These are phyloP conservation scores for Pheosia tremula DNA, from an alignment of 2,888 invertebrate genomes.

Conservation along the genomic window DNA sequence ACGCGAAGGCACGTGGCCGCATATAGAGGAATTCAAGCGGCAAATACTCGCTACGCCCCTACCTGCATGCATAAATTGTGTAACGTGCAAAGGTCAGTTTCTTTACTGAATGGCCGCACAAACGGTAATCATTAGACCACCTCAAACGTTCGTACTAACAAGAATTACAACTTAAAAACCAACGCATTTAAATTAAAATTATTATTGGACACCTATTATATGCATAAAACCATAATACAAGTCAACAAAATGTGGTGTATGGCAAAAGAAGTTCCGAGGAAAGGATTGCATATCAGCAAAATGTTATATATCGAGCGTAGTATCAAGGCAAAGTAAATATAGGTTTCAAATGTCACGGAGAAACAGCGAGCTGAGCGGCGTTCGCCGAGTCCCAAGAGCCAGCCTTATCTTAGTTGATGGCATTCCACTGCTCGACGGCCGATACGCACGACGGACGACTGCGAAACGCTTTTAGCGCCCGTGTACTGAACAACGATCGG, in stretches of 20 bases:
- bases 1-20: conserved; percentile 75
- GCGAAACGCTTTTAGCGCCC: conserved; percentile 83
- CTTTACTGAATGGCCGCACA: background rate
- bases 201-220: background rate
- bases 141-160: background rate
- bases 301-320: conserved; percentile 27
- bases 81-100: conserved; percentile 5
- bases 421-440: conserved; percentile 78
- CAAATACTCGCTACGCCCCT: conserved; percentile 43
- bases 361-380: conserved; percentile 50
- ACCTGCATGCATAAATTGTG: conserved; percentile 6
- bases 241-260: background rate
- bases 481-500: conserved; percentile 55
- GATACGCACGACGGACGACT: conserved; percentile 82
- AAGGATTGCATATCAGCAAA: conserved; percentile 13
- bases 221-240: background rate
- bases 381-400: conserved; percentile 62
- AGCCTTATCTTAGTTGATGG: conserved; percentile 81
- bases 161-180: background rate
- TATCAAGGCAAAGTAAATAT: conserved; percentile 47
- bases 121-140: background rate
- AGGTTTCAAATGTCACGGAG: conserved; percentile 59
- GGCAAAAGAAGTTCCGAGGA: conserved; percentile 1
- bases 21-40: conserved; percentile 60
- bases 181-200: background rate